phyloP scores from a whole-genome alignment of 2,113 vertebrate species.

The Oreochromis aureus region DNA sequence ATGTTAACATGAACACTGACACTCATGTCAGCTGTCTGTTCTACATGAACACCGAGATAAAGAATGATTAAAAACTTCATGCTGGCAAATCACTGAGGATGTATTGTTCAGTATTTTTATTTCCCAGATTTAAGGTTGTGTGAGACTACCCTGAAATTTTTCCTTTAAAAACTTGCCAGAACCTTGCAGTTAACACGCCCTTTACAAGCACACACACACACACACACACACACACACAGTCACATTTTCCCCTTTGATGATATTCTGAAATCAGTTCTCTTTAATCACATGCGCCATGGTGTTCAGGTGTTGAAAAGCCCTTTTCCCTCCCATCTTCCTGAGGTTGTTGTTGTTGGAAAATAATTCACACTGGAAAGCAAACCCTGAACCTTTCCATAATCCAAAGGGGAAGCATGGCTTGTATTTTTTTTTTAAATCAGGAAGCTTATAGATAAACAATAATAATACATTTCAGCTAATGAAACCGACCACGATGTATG shows the following conservation, averaged over 20 bases:
- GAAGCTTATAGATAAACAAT: conserved; percentile 65
- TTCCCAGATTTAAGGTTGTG: background rate
- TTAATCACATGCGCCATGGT: conserved; percentile 53
- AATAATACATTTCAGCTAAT: conserved; percentile 61
- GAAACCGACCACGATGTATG: conserved; percentile 51
- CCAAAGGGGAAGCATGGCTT: conserved; percentile 47
- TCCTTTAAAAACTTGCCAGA: conserved; percentile 7
- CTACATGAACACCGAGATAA: background rate
- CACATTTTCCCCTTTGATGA: conserved; percentile 38
- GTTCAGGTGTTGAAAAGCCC: conserved; percentile 60
- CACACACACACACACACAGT: background rate
- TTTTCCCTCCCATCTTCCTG: conserved; percentile 36
- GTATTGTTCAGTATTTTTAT: background rate
- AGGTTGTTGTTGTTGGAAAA: conserved; percentile 52
- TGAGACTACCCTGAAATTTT: background rate
- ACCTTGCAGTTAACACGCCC: background rate
- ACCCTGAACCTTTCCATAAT: conserved; percentile 62
- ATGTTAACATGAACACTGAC: background rate
- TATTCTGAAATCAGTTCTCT: conserved; percentile 54
- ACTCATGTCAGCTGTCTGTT: background rate
- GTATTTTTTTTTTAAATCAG: conserved; percentile 16
- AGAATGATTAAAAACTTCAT: background rate
- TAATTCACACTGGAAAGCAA: conserved; percentile 46
- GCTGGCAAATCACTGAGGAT: background rate
- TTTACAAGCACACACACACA: background rate